These are phyloP conservation scores for Microctonus brassicae DNA, from an alignment of 2,888 invertebrate genomes.

Conservation along the genomic window DNA sequence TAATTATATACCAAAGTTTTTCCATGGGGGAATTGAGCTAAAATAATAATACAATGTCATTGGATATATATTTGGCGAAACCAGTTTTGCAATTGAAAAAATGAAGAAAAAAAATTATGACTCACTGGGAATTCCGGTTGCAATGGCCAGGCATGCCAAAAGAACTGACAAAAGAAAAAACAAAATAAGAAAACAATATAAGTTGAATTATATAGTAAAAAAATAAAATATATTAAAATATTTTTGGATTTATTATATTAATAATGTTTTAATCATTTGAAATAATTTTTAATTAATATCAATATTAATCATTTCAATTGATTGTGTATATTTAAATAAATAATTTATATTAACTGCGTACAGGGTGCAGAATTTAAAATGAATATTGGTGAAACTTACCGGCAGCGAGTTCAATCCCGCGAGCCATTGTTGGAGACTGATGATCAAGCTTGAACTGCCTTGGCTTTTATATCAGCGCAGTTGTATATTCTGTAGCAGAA, in stretches of 20 bases:
- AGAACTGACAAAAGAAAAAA: conserved; percentile 48
- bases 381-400: conserved; percentile 49
- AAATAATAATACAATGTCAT: background rate
- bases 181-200: conserved; percentile 26
- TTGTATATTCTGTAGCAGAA: conserved; percentile 38
- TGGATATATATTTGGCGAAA: background rate
- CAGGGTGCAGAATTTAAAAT: background rate
- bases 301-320: background rate
- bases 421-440: conserved; percentile 58
- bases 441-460: conserved; percentile 36
- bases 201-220: background rate
- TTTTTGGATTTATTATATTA: background rate
- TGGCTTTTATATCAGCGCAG: conserved; percentile 62
- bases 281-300: background rate
- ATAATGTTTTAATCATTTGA: conserved; percentile 12
- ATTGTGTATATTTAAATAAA: background rate
- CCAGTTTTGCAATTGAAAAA: background rate
- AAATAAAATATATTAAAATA: background rate
- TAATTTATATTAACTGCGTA: background rate
- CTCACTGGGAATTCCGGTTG: conserved; percentile 53
- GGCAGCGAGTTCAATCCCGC: conserved; percentile 51
- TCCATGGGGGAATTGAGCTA: conserved; percentile 67
- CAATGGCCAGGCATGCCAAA: conserved; percentile 46
- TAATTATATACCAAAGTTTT: conserved; percentile 70
- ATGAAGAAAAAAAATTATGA: conserved; percentile 1